Percentiles rank a stretch among this genome's conserved stretches.
These are phyloP conservation scores for Myotis myotis DNA, from an alignment of 2,797 vertebrate species.

Conservation along the genomic window DNA sequence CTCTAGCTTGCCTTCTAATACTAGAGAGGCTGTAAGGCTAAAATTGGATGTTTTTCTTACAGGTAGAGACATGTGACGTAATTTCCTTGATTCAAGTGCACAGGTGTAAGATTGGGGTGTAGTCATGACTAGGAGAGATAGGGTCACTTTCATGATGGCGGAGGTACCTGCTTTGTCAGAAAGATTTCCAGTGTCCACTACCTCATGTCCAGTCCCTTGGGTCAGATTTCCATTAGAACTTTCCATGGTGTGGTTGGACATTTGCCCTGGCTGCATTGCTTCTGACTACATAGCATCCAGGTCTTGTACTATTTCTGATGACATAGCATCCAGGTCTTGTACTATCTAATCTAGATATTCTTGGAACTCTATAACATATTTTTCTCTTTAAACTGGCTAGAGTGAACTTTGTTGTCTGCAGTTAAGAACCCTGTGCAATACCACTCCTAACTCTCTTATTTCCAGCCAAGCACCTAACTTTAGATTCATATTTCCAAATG, in stretches of 20 bases:
- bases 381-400: neutral
- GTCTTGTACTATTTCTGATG: slow-evolving; percentile 1
- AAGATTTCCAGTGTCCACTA: neutral
- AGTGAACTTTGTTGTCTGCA: neutral
- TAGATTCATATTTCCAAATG: neutral
- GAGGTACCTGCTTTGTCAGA: neutral
- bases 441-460: neutral
- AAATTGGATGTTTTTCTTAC: neutral
- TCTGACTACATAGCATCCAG: neutral
- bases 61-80: neutral
- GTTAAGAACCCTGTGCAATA: neutral
- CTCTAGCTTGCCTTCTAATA: neutral
- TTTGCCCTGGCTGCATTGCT: neutral
- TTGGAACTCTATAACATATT: neutral
- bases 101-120: neutral
- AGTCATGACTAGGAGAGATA: neutral
- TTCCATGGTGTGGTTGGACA: neutral
- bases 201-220: neutral
- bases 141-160: neutral
- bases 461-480: neutral
- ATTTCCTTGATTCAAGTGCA: neutral
- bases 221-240: neutral
- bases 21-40: neutral
- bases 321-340: neutral
- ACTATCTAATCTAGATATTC: neutral